Base-by-base conservation (phyloP, 2,888 invertebrate species). In the Chaetogeoica ovagalla region DNA sequence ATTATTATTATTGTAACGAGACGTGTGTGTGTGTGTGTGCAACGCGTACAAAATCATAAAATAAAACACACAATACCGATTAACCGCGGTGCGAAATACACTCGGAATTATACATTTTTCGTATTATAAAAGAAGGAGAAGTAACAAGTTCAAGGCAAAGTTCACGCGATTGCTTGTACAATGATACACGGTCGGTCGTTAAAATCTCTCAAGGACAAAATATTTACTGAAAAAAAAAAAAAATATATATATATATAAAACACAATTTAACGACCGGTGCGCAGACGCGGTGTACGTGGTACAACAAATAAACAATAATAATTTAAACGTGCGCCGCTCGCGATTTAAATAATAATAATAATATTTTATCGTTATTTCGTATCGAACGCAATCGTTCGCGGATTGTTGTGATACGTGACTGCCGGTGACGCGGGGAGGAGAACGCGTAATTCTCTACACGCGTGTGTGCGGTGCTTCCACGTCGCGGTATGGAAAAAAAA, bases 191-290 rank as follows among this genome's bases (percentile, higher is more conserved):
- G 79, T 63, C 79, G 79, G 79, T 79, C 79, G 79, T 79, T 79
- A 79, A 79, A 79, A 79, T 79, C 79, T 79, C 79, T 23, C 79
- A 79, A 79, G 79, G 79, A 79, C 77, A 77, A 65, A 65, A 74
- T 65, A 2, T 30, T 30, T 30, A n/a, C n/a, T n/a, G n/a, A n/a
- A n/a, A n/a, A n/a, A n/a, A n/a, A n/a, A n/a, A n/a, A n/a, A n/a
- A n/a, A n/a, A n/a, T n/a, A n/a, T n/a, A n/a, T n/a, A n/a, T n/a
- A n/a, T n/a, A n/a, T n/a, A n/a, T n/a, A n/a, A n/a, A 43, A 43
- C 43, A 6, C 43, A 7, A 39, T 66, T 59, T 23, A 23, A n/a
- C 66, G 43, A 59, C 65, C 66, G 63, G 73, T 63, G 74, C 65
- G 74, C 66, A 74, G 74, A 75, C 57, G 65, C n/a, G n/a, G n/a